Base-by-base conservation (phyloP, 1,140 invertebrate species). In the Drosophila sturtevanti region DNA sequence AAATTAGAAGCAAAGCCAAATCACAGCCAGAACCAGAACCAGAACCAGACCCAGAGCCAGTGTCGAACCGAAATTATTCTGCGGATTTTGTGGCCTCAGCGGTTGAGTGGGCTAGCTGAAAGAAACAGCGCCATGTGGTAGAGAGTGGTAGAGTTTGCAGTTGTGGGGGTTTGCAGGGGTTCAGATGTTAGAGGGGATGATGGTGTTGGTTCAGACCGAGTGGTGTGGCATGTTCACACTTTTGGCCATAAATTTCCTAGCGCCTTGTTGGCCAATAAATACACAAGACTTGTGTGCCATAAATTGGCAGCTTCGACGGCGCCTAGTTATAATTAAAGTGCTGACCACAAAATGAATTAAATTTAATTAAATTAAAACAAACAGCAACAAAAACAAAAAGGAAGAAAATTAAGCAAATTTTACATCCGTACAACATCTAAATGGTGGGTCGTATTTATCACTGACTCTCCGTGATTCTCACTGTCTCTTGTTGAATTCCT, bases 251-350 rank as follows among this genome's bases (percentile, higher is more conserved):
- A 87, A 87, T 89, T 82, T 69, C 61, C 55, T 58, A 79, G 68
- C 77, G 85, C 85, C 84, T 87, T 89, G 79, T 68, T 80, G 79
- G 68, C 77, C 77, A 89, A 89, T 89, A 89, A 89, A 89, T 89
- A 81, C 27, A 55, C 61, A 67, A 70, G 60, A 73, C 72, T 75
- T 84, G 72, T 81, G 70, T 81, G 82, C 54, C 72, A 87, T 89
- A 89, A 89, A 89, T 74, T 86, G 63, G 14, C 48, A 31, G 31
- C 73, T 61, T 61, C 54, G 18, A 18, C 35, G 16, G 31, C 18
- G 55, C 56, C 52, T 37, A 54, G 62, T 56, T 37, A 72, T 77
- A 89, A 87, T 87, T 87, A 89, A 89, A 89, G 84, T 71, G 48
- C 41, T 7, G 62, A 38, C 62, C 55, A 58, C 34, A 59, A 24